Evolutionary conservation across 1,140 invertebrate species (phyloP), one percentile per base, ranked within the genome.

Genomic region (Drosophila sp.): DNA sequence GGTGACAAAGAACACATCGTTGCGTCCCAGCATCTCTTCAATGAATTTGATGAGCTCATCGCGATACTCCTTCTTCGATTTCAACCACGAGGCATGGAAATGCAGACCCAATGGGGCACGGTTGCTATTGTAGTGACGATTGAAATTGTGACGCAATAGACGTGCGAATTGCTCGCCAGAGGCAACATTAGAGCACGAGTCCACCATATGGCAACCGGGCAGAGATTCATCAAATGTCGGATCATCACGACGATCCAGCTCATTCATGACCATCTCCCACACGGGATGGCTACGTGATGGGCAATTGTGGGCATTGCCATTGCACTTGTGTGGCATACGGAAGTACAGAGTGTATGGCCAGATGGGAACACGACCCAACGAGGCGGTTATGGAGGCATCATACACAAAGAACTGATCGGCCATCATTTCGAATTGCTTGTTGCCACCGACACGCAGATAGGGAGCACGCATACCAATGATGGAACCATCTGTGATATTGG

Each of bases 201-300:
- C 97, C 0, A 98, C 97, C 94, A 98, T 97, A 92, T 98, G 97
- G 93, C 97, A 98, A 95, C 96, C 97, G 35, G 97, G 97, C 44
- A 98, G 93, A 1, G 96, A 96, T 92, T 98, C 97, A 85, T 98
- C 97, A 90, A 98, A 97, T 1, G 96, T 96, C 2, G 97, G 97
- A 90, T 98, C 97, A 90, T 98, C 97, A 92, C 97, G 94, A 91
- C 97, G 95, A 93, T 98, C 97, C 75, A 98, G 92, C 92, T 98
- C 97, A 92, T 98, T 98, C 96, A 98, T 98, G 29, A 98, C 97
- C 95, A 98, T 98, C 93, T 98, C 97, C 97, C 97, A 98, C 44
- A 98, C 96, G 40, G 97, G 97, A 81, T 98, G 97, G 72, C 96
- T 97, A 83, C 96, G 93, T 32, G 96, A 97, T 25, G 97, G 97